These are phyloP conservation scores for Herpetotheres cachinnans DNA, from an alignment of 2,113 vertebrate genomes.

Conservation along the genomic window DNA sequence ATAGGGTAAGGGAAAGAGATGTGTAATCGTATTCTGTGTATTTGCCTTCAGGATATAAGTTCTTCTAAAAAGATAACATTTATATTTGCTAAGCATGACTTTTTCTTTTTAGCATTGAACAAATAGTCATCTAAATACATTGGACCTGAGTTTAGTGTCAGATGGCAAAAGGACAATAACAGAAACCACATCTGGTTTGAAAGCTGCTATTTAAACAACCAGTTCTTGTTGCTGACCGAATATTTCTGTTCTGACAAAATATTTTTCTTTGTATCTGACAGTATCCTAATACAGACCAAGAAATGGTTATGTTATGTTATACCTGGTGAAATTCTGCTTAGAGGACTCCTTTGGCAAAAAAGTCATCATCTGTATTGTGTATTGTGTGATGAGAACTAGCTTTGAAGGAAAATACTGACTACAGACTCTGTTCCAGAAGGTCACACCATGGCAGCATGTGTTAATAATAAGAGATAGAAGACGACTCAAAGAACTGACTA, in stretches of 20 bases:
- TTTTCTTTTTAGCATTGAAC: background rate
- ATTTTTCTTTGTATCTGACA: background rate
- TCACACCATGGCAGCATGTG: background rate
- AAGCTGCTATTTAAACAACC: background rate
- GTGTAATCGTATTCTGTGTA: background rate
- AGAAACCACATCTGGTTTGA: background rate
- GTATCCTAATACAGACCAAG: background rate
- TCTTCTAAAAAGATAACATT: background rate
- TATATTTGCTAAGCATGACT: background rate
- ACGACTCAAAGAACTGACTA: background rate
- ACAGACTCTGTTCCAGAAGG: background rate
- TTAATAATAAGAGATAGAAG: background rate
- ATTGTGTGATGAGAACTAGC: background rate
- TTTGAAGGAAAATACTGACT: background rate
- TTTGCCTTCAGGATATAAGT: background rate
- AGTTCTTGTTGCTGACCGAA: background rate
- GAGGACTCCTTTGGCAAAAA: background rate
- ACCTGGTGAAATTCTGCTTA: background rate
- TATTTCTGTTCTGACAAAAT: background rate
- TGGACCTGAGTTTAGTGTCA: background rate
- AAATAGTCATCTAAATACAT: background rate
- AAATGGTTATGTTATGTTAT: background rate
- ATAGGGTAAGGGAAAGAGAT: background rate
- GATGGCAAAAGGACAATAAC: background rate
- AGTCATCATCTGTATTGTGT: background rate